Evolutionary conservation across 2,888 invertebrate species (phyloP).

Genomic region (Branchellion lobata): DNA sequence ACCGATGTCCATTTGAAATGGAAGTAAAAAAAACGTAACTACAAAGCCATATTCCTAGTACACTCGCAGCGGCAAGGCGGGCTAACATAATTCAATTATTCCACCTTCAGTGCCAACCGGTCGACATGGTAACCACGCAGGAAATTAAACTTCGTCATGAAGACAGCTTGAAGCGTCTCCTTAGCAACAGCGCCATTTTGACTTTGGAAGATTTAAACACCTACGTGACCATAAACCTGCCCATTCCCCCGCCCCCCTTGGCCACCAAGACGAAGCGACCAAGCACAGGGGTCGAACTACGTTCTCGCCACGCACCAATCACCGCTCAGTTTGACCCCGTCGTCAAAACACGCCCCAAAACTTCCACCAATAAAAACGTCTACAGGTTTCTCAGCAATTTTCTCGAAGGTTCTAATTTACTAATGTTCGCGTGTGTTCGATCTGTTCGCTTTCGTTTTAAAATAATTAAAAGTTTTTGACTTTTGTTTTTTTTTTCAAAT

Average conservation of each 20-base stretch:
- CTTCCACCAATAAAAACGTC: slow-evolving; percentile 25
- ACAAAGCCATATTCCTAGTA: too few relatives aligned
- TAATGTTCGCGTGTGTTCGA: neutral
- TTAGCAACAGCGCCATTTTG: slow-evolving; percentile 52
- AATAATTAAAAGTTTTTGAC: too few relatives aligned
- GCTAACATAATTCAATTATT: too few relatives aligned
- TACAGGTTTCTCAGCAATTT: slow-evolving; percentile 28
- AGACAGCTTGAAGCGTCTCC: slow-evolving; percentile 50
- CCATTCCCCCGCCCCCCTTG: slow-evolving; percentile 55
- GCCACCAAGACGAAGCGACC: slow-evolving; percentile 53
- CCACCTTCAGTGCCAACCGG: slow-evolving; percentile 54
- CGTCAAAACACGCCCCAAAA: slow-evolving; percentile 30
- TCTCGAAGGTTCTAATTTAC: slow-evolving; percentile 28
- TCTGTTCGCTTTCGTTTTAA: neutral
- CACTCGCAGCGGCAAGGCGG: too few relatives aligned
- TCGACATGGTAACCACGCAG: slow-evolving; percentile 54
- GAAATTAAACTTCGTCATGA: slow-evolving; percentile 54
- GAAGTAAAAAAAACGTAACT: too few relatives aligned
- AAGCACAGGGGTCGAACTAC: slow-evolving; percentile 51
- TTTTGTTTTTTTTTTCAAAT: too few relatives aligned
- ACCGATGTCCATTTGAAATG: too few relatives aligned
- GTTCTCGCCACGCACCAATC: neutral
- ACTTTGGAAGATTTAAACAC: slow-evolving; percentile 51
- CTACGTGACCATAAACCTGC: slow-evolving; percentile 54
- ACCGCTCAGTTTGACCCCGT: neutral